phyloP scores from a whole-genome alignment of 2,797 vertebrate species.

The Micromesistius poutassou region DNA sequence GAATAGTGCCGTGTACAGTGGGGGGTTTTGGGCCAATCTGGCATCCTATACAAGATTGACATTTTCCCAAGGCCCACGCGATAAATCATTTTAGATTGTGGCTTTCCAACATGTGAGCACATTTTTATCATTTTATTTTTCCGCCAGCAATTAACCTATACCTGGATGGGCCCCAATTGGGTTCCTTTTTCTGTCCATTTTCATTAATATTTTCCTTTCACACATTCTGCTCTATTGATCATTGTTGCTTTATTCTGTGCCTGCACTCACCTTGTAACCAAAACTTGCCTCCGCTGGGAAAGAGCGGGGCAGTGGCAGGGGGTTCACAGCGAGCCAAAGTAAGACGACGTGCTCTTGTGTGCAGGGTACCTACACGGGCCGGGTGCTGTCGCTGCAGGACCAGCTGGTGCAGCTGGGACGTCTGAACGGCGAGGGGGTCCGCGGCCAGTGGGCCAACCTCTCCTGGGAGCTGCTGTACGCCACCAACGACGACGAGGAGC shows the following conservation, averaged over 20 bases:
- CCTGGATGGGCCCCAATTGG: background rate
- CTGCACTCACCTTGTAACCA: background rate
- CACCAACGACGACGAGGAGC: conserved; percentile 95
- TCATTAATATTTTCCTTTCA: background rate
- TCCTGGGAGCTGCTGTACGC: conserved; percentile 98
- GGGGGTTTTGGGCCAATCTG: background rate
- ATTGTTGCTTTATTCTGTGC: background rate
- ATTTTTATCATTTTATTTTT: background rate
- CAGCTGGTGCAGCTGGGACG: conserved; percentile 86
- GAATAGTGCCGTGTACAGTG: background rate
- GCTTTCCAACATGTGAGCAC: background rate
- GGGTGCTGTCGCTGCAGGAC: conserved; percentile 91
- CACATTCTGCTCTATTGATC: background rate
- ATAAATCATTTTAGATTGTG: background rate
- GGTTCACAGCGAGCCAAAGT: too few species aligned
- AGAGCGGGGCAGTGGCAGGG: too few species aligned
- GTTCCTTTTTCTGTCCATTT: background rate
- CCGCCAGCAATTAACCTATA: background rate
- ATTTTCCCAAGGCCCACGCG: background rate
- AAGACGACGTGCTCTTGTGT: conserved; percentile 22
- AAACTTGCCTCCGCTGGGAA: background rate
- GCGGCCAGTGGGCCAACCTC: conserved; percentile 97
- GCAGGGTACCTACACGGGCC: conserved; percentile 91
- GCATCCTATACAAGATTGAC: background rate
- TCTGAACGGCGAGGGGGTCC: conserved; percentile 86